These are phyloP conservation scores for Micrasema longulum DNA, from an alignment of 1,140 invertebrate genomes.

Conservation along the genomic window DNA sequence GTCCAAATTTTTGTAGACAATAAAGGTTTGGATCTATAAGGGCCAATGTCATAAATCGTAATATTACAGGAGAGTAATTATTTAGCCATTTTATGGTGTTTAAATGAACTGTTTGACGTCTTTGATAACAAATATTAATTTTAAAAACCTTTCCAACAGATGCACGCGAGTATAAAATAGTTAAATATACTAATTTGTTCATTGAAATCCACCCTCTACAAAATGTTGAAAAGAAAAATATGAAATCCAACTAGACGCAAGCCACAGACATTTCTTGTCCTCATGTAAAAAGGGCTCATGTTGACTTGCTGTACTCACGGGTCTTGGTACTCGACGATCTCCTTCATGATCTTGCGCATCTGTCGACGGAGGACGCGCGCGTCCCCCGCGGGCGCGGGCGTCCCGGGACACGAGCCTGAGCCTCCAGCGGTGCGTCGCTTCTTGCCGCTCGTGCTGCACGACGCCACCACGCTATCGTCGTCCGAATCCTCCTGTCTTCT, in stretches of 20 bases:
- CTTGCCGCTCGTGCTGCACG: slow-evolving; percentile 60
- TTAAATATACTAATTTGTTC: too few species aligned
- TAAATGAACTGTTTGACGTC: too few species aligned
- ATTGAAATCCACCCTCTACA: too few species aligned
- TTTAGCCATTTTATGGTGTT: too few species aligned
- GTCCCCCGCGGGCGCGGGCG: slow-evolving; percentile 50
- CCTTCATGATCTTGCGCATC: slow-evolving; percentile 64
- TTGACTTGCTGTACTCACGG: slow-evolving; percentile 62
- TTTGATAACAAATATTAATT: slow-evolving; percentile 3
- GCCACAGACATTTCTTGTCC: too few species aligned
- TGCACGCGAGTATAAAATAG: neutral
- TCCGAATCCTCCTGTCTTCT: slow-evolving; percentile 66
- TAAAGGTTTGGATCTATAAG: too few species aligned
- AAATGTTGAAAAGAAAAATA: too few species aligned
- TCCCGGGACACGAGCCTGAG: slow-evolving; percentile 34
- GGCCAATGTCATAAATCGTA: too few species aligned
- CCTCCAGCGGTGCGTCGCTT: slow-evolving; percentile 53
- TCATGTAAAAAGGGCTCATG: too few species aligned
- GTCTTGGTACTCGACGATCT: slow-evolving; percentile 64
- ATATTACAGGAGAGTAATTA: too few species aligned
- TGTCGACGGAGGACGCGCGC: slow-evolving; percentile 62
- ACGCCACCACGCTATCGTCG: slow-evolving; percentile 61
- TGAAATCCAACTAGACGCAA: neutral
- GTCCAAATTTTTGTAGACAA: too few species aligned
- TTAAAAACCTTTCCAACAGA: neutral